Conservation (phyloP, 2,113 vertebrate genomes). For the Colistium nudipinnis region DNA sequence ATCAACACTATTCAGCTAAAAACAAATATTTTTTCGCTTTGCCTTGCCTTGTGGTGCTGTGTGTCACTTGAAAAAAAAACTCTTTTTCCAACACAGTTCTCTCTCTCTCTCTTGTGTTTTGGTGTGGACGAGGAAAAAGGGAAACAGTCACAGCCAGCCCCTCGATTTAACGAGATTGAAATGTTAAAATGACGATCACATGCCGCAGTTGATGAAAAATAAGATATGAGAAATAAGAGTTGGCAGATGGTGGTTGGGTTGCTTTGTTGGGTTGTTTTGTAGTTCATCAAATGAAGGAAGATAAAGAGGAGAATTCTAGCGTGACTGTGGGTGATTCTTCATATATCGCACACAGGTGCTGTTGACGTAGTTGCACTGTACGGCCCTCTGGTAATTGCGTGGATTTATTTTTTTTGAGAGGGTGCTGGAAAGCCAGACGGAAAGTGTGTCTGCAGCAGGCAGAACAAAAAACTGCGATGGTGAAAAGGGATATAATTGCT, state of each 20-base stretch:
- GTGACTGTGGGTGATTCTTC: not conserved
- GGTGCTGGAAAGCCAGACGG: slow-evolving; percentile 10
- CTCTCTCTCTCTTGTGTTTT: not conserved
- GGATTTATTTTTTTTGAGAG: slow-evolving; percentile 5
- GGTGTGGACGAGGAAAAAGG: not conserved
- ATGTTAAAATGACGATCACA: no score
- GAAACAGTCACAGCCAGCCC: no score
- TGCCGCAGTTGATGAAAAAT: no score
- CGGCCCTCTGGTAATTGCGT: not conserved
- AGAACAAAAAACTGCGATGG: slow-evolving; percentile 45
- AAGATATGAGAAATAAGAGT: no score
- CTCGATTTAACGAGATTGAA: not conserved
- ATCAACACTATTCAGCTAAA: not conserved
- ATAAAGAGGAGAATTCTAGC: no score
- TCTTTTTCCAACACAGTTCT: not conserved
- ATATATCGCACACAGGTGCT: not conserved
- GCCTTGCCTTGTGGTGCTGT: not conserved
- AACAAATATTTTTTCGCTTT: not conserved
- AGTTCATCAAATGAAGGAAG: not conserved
- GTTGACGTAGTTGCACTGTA: not conserved
- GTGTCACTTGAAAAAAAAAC: not conserved
- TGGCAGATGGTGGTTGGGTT: not conserved
- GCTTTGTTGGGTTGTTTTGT: not conserved
- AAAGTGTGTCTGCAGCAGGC: slow-evolving; percentile 26
- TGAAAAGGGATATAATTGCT: slow-evolving; percentile 73